Conservation (phyloP, 2,888 invertebrate genomes). For the Anodontia alba region DNA sequence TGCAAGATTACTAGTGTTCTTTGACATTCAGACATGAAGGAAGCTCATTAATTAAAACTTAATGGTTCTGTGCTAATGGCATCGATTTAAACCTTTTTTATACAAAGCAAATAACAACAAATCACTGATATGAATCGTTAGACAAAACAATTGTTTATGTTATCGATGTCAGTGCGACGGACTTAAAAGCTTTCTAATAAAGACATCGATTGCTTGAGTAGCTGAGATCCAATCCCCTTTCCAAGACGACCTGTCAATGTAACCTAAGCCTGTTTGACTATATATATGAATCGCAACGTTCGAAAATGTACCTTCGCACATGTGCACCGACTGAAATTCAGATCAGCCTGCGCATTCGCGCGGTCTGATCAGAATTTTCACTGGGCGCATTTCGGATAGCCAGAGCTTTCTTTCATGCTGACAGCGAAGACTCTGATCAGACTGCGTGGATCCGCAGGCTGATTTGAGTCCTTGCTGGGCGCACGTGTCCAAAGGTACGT, state of each 20-base stretch:
- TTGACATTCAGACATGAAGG: neutral
- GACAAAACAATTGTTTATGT: constrained; percentile 19
- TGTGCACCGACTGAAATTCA: no score
- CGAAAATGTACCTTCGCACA: no score
- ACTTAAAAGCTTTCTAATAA: constrained; percentile 14
- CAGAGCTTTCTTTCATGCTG: no score
- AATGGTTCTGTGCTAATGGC: neutral
- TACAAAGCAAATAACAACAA: constrained; percentile 9
- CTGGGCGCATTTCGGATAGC: no score
- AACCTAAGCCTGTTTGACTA: neutral
- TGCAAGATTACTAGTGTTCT: no score
- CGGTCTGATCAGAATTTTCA: no score
- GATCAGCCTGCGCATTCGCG: no score
- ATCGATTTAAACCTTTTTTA: neutral
- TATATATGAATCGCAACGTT: no score
- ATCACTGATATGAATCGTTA: constrained; percentile 10
- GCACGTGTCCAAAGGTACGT: no score
- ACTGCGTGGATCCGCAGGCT: no score
- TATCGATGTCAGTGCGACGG: neutral
- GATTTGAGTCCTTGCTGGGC: no score
- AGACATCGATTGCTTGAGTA: constrained; percentile 2
- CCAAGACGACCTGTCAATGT: neutral
- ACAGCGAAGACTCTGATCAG: no score
- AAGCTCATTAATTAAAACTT: constrained; percentile 11
- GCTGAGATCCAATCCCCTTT: neutral